Percentiles rank a stretch among this genome's conserved stretches.
phyloP scores from a whole-genome alignment of 2,888 invertebrate species.

The Neoaliturus tenellus region DNA sequence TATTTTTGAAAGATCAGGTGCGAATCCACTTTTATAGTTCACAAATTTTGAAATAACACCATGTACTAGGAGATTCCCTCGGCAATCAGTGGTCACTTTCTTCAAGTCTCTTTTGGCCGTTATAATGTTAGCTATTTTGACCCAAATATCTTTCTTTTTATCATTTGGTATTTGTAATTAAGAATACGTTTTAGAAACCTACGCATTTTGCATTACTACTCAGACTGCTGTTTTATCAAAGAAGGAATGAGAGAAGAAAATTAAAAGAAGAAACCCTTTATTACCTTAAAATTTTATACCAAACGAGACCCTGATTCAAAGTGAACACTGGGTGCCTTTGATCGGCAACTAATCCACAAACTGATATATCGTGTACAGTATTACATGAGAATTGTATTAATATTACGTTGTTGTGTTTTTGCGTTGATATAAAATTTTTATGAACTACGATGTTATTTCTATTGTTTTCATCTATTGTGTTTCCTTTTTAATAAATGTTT shows the following conservation, averaged over 20 bases:
- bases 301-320: not conserved
- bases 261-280: no score
- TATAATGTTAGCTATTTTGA: no score
- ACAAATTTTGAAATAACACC: constrained; percentile 8
- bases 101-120: not conserved
- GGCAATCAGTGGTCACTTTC: constrained; percentile 20
- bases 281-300: no score
- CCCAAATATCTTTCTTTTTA: not conserved
- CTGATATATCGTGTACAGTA: constrained; percentile 45
- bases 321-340: constrained; percentile 16
- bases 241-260: no score
- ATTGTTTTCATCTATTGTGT: constrained; percentile 24
- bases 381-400: constrained; percentile 34
- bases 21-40: constrained; percentile 14
- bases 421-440: constrained; percentile 37
- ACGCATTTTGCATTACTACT: no score
- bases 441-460: constrained; percentile 35
- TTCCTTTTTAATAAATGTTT: constrained; percentile 49
- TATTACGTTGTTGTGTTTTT: constrained; percentile 28
- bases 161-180: no score
- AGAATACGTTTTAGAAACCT: no score
- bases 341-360: not conserved
- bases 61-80: not conserved
- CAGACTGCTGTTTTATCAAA: no score
- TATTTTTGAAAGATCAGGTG: not conserved